Evolutionary conservation across 1,140 invertebrate species (phyloP), one percentile per base, ranked within the genome.

Genomic region (Drosophila equinoxialis): DNA sequence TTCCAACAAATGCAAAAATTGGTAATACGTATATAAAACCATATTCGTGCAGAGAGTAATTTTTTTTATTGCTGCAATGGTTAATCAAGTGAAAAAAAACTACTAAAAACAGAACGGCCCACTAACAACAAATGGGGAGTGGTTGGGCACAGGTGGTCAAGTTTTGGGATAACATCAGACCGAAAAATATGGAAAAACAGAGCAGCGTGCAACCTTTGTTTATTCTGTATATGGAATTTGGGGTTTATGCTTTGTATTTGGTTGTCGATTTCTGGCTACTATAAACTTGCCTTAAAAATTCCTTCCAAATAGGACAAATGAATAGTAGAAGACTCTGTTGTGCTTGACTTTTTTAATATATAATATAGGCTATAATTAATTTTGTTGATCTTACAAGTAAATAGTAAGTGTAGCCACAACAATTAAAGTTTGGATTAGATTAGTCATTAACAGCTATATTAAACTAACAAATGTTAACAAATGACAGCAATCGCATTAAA

Each of bases 1-100:
- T 75, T 84, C 71, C 65, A 76, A 74, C 39, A 45, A 57, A 65
- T 35, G 23, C 48, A 37, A 55, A 41, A 71, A 65, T 68, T 79
- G 66, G 58, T 74, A 85, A 85, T 81, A 77, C 61, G 77, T 70
- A 74, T 45, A 64, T 58, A 74, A 74, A 78, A 77, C 51, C 67
- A 81, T 87, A 73, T 87, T 82, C 79, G 84, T 87, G 84, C 77
- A 80, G 71, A 84, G 84, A 68, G 70, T 87, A 83, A 87, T 87
- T 87, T 87, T 89, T 89, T 78, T 79, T 84, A 51, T 51, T 51
- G 45, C 45, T 11, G 17, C 45, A 51, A 51, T 23, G 45, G 45
- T 20, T 51, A 51, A 81, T 68, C 86, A 68, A 72, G 55, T 81
- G 84, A 89, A 89, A 89, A 65, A 81, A 37, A 71, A 69, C 79